Percentiles rank a stretch among this genome's conserved stretches.
Conservation (phyloP, 2,113 vertebrate genomes). For the Butorides virescens region DNA sequence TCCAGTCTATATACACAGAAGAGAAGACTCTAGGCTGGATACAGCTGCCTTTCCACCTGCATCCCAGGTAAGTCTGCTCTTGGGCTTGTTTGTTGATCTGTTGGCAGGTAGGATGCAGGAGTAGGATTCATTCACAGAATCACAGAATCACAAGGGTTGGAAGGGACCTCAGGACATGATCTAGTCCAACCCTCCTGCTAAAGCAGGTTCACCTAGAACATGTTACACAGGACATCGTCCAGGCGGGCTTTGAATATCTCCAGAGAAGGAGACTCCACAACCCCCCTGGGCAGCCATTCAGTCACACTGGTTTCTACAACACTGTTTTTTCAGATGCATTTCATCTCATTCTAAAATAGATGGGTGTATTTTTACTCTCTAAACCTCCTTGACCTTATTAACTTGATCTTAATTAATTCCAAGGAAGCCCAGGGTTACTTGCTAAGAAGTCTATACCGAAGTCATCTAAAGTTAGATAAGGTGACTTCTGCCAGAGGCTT, state of each 20-base stretch:
- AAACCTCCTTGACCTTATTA: background rate
- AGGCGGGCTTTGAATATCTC: no score
- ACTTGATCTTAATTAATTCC: background rate
- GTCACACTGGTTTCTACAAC: background rate
- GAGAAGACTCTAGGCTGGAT: background rate
- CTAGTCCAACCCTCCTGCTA: no score
- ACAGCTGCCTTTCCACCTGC: background rate
- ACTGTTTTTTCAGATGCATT: background rate
- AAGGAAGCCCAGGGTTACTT: background rate
- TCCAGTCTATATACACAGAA: background rate
- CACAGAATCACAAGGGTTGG: no score
- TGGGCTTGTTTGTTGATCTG: background rate
- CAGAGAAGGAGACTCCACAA: no score
- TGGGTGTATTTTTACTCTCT: background rate
- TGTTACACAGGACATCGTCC: no score
- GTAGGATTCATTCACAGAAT: background rate
- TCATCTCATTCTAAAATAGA: background rate
- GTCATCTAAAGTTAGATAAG: background rate
- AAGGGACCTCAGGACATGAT: no score
- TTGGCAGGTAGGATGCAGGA: background rate
- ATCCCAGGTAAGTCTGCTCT: background rate
- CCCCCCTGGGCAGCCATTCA: background rate
- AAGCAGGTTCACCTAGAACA: no score
- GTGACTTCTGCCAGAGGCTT: background rate
- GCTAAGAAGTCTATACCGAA: background rate